These are phyloP conservation scores for Anastatus disparis DNA, from an alignment of 1,140 invertebrate species.

Conservation along the genomic window DNA sequence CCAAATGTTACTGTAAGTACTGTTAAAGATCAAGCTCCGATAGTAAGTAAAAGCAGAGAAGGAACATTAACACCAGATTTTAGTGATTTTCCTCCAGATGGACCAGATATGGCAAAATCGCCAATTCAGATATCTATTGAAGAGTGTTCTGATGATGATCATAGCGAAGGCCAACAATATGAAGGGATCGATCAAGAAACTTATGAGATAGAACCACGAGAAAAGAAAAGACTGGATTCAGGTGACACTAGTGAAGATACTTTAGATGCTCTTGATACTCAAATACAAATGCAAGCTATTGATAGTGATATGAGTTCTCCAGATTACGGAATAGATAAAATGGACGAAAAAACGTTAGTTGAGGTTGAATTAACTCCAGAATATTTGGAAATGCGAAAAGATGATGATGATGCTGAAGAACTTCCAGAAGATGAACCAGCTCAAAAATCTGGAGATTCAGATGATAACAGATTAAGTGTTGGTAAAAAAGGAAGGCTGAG, in stretches of 20 bases:
- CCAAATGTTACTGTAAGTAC: slow-evolving; percentile 56
- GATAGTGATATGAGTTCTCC: slow-evolving; percentile 63
- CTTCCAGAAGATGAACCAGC: slow-evolving; percentile 61
- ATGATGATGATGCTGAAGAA: slow-evolving; percentile 61
- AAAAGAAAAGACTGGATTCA: slow-evolving; percentile 56
- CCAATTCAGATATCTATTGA: slow-evolving; percentile 66
- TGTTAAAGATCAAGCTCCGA: slow-evolving; percentile 23
- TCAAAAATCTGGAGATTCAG: slow-evolving; percentile 36
- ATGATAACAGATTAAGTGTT: slow-evolving; percentile 52
- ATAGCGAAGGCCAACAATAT: slow-evolving; percentile 56
- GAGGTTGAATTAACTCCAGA: slow-evolving; percentile 64
- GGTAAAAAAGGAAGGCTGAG: slow-evolving; percentile 61
- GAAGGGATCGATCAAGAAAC: slow-evolving; percentile 51
- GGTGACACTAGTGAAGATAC: slow-evolving; percentile 64
- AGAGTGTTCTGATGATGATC: slow-evolving; percentile 63
- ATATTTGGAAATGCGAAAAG: slow-evolving; percentile 62
- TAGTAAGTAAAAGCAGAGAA: slow-evolving; percentile 34
- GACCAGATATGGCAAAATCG: slow-evolving; percentile 63
- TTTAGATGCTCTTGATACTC: slow-evolving; percentile 61
- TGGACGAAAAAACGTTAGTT: slow-evolving; percentile 64
- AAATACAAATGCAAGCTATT: slow-evolving; percentile 58
- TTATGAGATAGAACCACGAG: slow-evolving; percentile 53
- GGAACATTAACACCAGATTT: slow-evolving; percentile 39
- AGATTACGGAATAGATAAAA: slow-evolving; percentile 61
- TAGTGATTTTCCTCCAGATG: slow-evolving; percentile 53